phyloP scores from a whole-genome alignment of 2,888 invertebrate species.

The Eurois occulta region DNA sequence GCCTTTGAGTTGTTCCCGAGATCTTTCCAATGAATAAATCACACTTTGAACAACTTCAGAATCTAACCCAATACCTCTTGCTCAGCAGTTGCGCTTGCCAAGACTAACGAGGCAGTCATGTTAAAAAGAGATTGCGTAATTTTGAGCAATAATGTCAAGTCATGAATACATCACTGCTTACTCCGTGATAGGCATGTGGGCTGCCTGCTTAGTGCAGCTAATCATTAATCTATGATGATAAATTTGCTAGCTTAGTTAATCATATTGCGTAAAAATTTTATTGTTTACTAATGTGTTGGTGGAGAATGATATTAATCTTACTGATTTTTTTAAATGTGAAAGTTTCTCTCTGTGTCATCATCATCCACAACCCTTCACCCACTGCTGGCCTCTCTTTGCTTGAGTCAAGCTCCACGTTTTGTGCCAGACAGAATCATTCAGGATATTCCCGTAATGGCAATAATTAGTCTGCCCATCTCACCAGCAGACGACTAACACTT shows the following conservation, averaged over 20 bases:
- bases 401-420: no score
- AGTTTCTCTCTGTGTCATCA: neutral
- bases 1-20: neutral
- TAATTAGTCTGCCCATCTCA: no score
- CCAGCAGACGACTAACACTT: no score
- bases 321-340: neutral
- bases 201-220: neutral
- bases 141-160: constrained; percentile 17
- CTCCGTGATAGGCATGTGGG: constrained; percentile 19
- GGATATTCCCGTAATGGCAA: no score
- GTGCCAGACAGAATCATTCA: no score
- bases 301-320: neutral
- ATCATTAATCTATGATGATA: constrained; percentile 26
- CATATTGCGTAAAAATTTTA: neutral
- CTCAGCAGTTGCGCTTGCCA: neutral
- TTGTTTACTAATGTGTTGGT: constrained; percentile 17
- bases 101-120: neutral
- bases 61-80: neutral
- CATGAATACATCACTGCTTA: neutral
- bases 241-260: neutral
- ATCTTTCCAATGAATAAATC: neutral
- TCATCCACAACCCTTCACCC: no score
- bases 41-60: neutral
- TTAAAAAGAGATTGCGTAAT: constrained; percentile 1
- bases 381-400: no score